Conservation (phyloP, 2,113 vertebrate genomes). For the Archocentrus centrarchus region DNA sequence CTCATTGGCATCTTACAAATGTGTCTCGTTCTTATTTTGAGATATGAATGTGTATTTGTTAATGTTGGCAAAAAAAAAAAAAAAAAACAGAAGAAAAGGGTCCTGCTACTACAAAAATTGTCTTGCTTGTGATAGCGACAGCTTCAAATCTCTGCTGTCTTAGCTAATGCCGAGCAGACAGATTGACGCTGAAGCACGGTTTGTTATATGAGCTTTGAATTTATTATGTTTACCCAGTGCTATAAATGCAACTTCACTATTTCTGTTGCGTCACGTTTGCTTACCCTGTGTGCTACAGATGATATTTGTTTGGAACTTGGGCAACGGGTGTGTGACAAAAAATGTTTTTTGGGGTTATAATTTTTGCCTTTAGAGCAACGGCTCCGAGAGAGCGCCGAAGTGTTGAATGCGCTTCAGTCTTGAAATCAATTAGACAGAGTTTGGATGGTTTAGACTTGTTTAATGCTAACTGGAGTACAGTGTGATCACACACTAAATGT, state of each 20-base stretch:
- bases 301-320: neutral
- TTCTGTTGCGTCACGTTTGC: neutral
- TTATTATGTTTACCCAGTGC: neutral
- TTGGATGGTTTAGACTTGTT: neutral
- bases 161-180: neutral
- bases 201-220: neutral
- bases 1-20: neutral
- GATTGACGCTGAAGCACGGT: neutral
- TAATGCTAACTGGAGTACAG: neutral
- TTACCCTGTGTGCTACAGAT: conserved; percentile 2
- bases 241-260: conserved; percentile 10
- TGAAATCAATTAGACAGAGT: conserved; percentile 7
- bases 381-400: neutral
- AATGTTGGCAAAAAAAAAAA: neutral
- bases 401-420: neutral
- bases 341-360: neutral
- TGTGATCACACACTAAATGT: neutral
- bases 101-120: neutral
- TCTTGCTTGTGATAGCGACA: neutral
- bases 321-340: neutral
- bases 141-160: conserved; percentile 3
- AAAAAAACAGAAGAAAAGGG: neutral
- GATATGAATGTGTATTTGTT: neutral
- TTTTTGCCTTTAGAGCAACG: neutral
- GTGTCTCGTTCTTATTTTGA: neutral